These are phyloP conservation scores for Muscicapa striata DNA, from an alignment of 2,797 vertebrate species.

Conservation along the genomic window DNA sequence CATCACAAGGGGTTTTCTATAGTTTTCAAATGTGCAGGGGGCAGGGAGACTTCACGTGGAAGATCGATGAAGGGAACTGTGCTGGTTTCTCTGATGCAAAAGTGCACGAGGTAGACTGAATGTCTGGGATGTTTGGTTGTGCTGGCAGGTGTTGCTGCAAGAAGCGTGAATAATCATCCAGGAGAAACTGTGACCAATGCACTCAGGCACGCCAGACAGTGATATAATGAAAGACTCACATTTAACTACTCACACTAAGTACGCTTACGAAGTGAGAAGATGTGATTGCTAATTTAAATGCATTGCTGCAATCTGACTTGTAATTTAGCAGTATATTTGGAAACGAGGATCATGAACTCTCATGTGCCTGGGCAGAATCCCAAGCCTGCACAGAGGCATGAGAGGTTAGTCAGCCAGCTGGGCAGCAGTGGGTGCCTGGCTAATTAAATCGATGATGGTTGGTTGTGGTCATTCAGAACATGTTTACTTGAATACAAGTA, in stretches of 20 bases:
- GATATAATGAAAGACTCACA: neutral
- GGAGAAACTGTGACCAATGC: conserved; percentile 24
- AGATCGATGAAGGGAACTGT: neutral
- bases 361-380: neutral
- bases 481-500: neutral
- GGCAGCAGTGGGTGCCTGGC: neutral
- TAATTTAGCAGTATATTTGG: neutral
- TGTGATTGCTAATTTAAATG: neutral
- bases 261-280: neutral
- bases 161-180: neutral
- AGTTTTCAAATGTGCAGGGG: neutral
- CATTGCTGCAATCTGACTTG: neutral
- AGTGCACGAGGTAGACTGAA: neutral
- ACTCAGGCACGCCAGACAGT: neutral
- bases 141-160: neutral
- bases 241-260: neutral
- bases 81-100: neutral
- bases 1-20: neutral
- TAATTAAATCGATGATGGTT: neutral
- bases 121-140: neutral
- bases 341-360: neutral
- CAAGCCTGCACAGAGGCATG: neutral
- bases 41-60: neutral
- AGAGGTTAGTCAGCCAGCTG: neutral
- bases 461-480: neutral